Percentiles rank a stretch among this genome's conserved stretches.
phyloP scores from a whole-genome alignment of 1,140 invertebrate genomes.

The Tetramorium alpestre region DNA sequence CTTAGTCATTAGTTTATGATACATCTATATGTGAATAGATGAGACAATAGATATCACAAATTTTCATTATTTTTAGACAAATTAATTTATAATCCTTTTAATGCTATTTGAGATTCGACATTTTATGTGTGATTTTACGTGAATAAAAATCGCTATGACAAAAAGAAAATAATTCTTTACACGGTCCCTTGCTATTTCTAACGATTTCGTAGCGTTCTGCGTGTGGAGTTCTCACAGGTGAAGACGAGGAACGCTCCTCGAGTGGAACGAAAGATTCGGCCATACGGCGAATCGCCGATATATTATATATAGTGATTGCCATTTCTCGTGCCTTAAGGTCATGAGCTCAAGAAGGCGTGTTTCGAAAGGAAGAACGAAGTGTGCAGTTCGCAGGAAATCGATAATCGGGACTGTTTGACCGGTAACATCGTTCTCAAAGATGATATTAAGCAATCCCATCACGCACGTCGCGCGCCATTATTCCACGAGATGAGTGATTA shows the following conservation, averaged over 20 bases:
- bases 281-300: conserved; percentile 64
- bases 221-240: conserved; percentile 46
- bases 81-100: background rate
- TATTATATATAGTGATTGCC: conserved; percentile 76
- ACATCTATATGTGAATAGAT: background rate
- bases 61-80: background rate
- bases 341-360: conserved; percentile 75
- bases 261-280: conserved; percentile 77
- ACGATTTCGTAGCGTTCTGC: background rate
- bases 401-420: conserved; percentile 61
- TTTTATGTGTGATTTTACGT: too few species aligned
- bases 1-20: background rate
- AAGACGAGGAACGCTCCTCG: conserved; percentile 74
- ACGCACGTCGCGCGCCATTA: conserved; percentile 54
- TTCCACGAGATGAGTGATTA: conserved; percentile 52
- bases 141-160: background rate
- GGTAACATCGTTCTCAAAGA: conserved; percentile 52
- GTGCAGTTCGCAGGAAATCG: conserved; percentile 69
- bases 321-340: conserved; percentile 81
- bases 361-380: conserved; percentile 71
- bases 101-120: background rate
- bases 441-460: conserved; percentile 55
- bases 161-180: background rate
- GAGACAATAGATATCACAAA: background rate
- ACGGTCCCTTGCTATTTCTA: background rate